Base-by-base conservation (phyloP, 2,797 vertebrate species). In the Echiichthys vipera region DNA sequence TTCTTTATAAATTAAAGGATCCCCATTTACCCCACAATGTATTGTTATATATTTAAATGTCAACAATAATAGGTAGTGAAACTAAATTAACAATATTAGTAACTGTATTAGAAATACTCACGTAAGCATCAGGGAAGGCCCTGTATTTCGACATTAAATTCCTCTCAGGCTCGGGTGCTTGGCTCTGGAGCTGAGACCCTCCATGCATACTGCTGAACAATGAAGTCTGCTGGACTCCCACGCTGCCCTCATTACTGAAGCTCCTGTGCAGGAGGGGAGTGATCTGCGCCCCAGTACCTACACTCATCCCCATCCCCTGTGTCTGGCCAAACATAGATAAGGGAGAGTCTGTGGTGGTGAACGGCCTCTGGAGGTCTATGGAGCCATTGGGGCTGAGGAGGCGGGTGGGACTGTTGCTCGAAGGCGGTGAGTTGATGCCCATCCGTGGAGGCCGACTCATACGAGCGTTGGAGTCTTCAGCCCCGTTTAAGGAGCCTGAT, bases 91-190 rank as follows among this genome's bases (percentile, higher is more conserved):
- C 0, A 59, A 13, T 24, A n/a, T 1, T 11, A 11, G 2, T 2
- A 8, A 55, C 0, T 55, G 11, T 24, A n/a, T 1, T 11, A 11
- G 2, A 1, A 8, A 25, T 80, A 95, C 95, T 96, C 71, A 96
- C 95, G 79, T 95, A 95, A 30, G 93, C 93, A 49, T 96, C 95
- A 1, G 95, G 94, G 74, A 95, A 95, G n/a, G 94, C 94, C 74
- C 92, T 87, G 84, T 94, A 93, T 63, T 94, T 95, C 5, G 70
- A 49, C 0, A 39, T 2, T 0, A 83, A 17, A 34, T 59, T 89
- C 25, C 3, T 87, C 34, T 90, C 89, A 0, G 66, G 80, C 40
- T 92, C 90, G 1, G 65, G 57, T 25, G 77, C 75, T 32, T 79
- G 80, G 49, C 5, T 82, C 27, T 86, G 87, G 65, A 90, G 76